These are phyloP conservation scores for Eupithecia insigniata DNA, from an alignment of 2,888 invertebrate genomes.

Conservation along the genomic window DNA sequence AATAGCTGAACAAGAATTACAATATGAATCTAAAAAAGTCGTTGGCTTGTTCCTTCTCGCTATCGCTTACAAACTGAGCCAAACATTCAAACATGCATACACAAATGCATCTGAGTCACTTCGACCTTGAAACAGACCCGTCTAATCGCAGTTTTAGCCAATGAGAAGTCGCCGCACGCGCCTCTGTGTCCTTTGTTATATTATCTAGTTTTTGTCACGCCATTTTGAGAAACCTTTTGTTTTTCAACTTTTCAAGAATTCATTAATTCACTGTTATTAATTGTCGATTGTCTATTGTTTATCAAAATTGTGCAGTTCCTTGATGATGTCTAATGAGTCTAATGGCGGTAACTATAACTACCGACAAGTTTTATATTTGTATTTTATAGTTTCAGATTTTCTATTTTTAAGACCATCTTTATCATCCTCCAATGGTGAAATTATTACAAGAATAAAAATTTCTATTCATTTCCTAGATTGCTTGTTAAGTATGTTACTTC, in stretches of 20 bases:
- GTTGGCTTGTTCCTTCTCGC: slow-evolving; percentile 46
- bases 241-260: slow-evolving; percentile 35
- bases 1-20: too few species aligned
- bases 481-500: background rate
- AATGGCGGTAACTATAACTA: background rate
- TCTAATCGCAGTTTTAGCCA: slow-evolving; percentile 80
- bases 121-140: slow-evolving; percentile 77
- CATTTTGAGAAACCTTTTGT: slow-evolving; percentile 64
- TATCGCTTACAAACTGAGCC: slow-evolving; percentile 46
- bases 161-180: slow-evolving; percentile 73
- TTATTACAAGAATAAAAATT: background rate
- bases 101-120: slow-evolving; percentile 73
- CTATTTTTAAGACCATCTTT: background rate
- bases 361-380: background rate
- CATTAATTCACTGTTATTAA: slow-evolving; percentile 23
- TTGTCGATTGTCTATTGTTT: slow-evolving; percentile 30
- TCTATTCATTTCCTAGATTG: background rate
- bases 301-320: slow-evolving; percentile 30
- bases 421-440: background rate
- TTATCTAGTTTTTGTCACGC: slow-evolving; percentile 59
- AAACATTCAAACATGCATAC: slow-evolving; percentile 59
- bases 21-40: background rate
- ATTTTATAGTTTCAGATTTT: background rate
- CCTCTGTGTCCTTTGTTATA: slow-evolving; percentile 66
- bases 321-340: slow-evolving; percentile 11